Conservation (phyloP, 2,888 invertebrate species). For the Plemyria rubiginata region DNA sequence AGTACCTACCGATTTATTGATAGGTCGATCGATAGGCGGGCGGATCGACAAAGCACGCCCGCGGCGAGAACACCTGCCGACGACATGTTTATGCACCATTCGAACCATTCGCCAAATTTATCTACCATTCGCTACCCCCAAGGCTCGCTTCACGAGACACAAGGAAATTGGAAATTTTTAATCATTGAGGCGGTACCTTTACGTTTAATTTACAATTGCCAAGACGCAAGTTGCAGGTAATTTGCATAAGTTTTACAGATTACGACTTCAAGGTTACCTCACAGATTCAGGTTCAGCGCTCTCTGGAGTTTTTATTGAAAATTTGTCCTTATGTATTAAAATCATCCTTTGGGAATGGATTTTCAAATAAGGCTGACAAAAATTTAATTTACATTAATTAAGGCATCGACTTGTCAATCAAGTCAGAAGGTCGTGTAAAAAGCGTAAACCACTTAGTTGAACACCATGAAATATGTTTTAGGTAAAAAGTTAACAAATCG, state of each 20-base stretch:
- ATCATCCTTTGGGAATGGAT: neutral
- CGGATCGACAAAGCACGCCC: slow-evolving; percentile 62
- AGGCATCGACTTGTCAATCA: slow-evolving; percentile 18
- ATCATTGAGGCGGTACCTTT: slow-evolving; percentile 67
- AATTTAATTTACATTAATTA: slow-evolving; percentile 17
- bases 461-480: slow-evolving; percentile 43
- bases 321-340: slow-evolving; percentile 18
- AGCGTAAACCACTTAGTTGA: slow-evolving; percentile 35
- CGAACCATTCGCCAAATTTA: slow-evolving; percentile 74
- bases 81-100: slow-evolving; percentile 76
- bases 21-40: slow-evolving; percentile 33
- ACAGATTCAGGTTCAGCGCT: slow-evolving; percentile 57
- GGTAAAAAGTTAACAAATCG: slow-evolving; percentile 49
- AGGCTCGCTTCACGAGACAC: slow-evolving; percentile 43
- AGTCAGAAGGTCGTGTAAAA: slow-evolving; percentile 30
- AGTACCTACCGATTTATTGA: slow-evolving; percentile 18
- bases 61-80: slow-evolving; percentile 59
- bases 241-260: slow-evolving; percentile 48
- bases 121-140: slow-evolving; percentile 52
- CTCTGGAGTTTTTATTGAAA: slow-evolving; percentile 49
- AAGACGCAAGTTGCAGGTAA: slow-evolving; percentile 43
- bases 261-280: slow-evolving; percentile 59
- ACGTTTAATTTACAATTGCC: slow-evolving; percentile 53
- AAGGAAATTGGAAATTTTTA: slow-evolving; percentile 74
- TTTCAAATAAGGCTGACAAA: neutral